Percentiles rank a stretch among this genome's conserved stretches.
phyloP scores from a whole-genome alignment of 23 tunicate genomes.

The Trididemnum clinides region DNA sequence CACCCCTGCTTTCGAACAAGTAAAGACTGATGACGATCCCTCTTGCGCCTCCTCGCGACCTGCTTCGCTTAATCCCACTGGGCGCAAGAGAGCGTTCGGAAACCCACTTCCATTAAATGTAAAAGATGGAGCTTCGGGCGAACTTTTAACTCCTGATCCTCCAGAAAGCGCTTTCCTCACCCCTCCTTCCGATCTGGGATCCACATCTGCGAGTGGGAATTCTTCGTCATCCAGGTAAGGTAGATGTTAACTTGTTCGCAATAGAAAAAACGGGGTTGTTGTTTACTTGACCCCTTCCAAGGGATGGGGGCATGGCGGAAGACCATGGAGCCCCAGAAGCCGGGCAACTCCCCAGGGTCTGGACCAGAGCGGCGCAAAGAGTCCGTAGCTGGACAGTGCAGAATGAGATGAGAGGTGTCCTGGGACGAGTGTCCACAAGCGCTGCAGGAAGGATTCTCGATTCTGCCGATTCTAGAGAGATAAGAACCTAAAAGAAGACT shows the following conservation, averaged over 20 bases:
- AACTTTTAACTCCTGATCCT: not conserved
- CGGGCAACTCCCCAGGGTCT: no score
- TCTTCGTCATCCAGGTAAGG: constrained; percentile 76
- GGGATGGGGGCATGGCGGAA: no score
- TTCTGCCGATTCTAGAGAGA: no score
- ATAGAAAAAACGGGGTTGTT: not conserved
- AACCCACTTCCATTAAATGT: constrained; percentile 37
- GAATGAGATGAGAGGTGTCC: no score
- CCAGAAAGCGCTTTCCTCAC: constrained; percentile 66
- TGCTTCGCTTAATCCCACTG: not conserved
- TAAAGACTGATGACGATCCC: not conserved
- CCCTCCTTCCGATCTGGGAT: constrained; percentile 91
- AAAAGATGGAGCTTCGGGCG: constrained; percentile 50
- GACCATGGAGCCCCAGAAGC: no score
- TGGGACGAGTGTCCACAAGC: no score
- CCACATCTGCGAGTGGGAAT: constrained; percentile 57
- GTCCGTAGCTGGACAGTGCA: no score
- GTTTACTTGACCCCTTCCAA: no score
- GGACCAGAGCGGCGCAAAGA: no score
- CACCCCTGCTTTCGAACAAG: not conserved
- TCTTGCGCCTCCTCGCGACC: not conserved
- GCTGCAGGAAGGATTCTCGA: no score
- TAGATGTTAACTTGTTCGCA: no score
- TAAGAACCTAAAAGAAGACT: no score
- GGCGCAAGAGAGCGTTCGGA: constrained; percentile 23